These are phyloP conservation scores for Iphiclides podalirius DNA, from an alignment of 2,888 invertebrate species.

Conservation along the genomic window DNA sequence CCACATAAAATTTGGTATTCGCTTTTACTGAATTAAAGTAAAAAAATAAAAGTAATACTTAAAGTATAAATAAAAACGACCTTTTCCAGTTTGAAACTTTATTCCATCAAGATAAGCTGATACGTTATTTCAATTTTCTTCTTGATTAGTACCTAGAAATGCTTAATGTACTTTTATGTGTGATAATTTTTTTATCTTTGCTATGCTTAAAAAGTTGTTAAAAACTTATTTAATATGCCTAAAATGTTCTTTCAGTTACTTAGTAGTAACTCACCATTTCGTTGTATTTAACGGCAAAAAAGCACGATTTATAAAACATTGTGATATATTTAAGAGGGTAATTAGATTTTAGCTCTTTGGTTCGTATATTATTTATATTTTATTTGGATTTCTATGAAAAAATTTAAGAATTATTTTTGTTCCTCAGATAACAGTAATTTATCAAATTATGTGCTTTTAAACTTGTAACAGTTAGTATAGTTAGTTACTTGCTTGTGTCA, in stretches of 20 bases:
- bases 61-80: neutral
- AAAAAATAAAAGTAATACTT: neutral
- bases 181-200: neutral
- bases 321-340: slow-evolving; percentile 24
- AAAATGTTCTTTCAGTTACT: neutral
- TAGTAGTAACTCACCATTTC: neutral
- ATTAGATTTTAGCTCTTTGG: slow-evolving; percentile 11
- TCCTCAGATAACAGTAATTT: slow-evolving; percentile 3
- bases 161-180: neutral
- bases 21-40: too few species aligned
- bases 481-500: slow-evolving; percentile 23
- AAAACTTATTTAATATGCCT: neutral
- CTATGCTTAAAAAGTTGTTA: neutral
- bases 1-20: too few species aligned
- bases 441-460: slow-evolving; percentile 12
- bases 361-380: slow-evolving; percentile 1
- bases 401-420: slow-evolving; percentile 9
- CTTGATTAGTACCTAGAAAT: neutral
- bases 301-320: slow-evolving; percentile 13
- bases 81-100: neutral
- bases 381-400: neutral
- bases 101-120: neutral
- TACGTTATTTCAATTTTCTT: neutral
- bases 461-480: slow-evolving; percentile 6
- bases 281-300: neutral